These are phyloP conservation scores for Leucozona laternaria DNA, from an alignment of 2,888 invertebrate genomes.

Conservation along the genomic window DNA sequence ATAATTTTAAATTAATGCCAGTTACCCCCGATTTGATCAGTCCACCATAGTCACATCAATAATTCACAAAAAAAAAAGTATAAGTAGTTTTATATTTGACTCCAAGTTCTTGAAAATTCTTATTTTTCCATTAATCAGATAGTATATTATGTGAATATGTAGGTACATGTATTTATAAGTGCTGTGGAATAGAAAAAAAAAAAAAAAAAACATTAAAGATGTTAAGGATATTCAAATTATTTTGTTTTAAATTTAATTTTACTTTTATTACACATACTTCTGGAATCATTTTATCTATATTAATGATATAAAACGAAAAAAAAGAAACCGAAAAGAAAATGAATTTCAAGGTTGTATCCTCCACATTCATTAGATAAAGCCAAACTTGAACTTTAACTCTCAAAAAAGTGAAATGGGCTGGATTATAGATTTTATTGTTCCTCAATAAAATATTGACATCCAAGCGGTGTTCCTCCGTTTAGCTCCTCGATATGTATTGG, in stretches of 20 bases:
- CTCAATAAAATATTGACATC: too few species aligned
- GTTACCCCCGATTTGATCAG: constrained; percentile 1
- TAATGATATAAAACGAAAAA: background rate
- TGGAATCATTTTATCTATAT: background rate
- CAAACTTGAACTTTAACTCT: too few species aligned
- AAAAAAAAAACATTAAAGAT: background rate
- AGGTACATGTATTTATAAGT: background rate
- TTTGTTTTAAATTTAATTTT: background rate
- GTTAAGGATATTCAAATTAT: background rate
- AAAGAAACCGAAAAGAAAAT: background rate
- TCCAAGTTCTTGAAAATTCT: background rate
- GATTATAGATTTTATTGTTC: too few species aligned
- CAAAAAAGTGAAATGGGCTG: too few species aligned
- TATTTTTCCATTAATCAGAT: background rate
- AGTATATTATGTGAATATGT: background rate
- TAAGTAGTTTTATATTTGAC: background rate
- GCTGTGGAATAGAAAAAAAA: background rate
- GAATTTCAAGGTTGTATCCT: too few species aligned
- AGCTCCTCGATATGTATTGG: too few species aligned
- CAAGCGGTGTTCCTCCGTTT: too few species aligned
- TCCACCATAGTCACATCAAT: background rate
- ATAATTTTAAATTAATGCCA: background rate
- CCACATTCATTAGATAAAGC: too few species aligned
- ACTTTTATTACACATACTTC: background rate
- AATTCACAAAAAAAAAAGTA: background rate